Evolutionary conservation across 2,113 vertebrate species (phyloP).

Genomic region (Neolamprologus hecqui): DNA sequence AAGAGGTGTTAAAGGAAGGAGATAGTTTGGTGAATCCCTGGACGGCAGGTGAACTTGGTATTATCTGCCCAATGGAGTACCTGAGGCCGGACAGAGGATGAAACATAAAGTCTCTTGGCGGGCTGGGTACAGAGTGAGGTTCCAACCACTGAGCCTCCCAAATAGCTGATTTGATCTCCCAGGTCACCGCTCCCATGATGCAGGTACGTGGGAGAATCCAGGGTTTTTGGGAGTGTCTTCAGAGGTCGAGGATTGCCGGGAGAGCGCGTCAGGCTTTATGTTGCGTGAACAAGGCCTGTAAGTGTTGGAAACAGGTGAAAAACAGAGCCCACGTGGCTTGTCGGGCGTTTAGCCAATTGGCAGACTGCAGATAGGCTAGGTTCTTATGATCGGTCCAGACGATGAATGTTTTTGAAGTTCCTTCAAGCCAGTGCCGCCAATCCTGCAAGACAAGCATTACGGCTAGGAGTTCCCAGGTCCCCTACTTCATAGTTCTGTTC

Average conservation of each 20-base stretch:
- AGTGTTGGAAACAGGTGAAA: background rate
- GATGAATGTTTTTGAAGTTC: background rate
- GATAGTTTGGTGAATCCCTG: background rate
- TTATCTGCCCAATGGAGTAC: background rate
- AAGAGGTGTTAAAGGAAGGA: background rate
- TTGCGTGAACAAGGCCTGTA: background rate
- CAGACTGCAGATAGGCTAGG: background rate
- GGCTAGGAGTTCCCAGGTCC: background rate
- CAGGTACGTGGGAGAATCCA: background rate
- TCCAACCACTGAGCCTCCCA: background rate
- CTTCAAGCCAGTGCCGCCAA: background rate
- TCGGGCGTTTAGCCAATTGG: background rate
- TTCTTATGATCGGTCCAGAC: background rate
- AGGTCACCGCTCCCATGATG: background rate
- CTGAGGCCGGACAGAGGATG: background rate
- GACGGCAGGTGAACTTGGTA: background rate
- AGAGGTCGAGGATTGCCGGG: background rate
- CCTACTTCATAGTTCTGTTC: background rate
- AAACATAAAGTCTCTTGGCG: background rate
- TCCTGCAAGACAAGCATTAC: background rate
- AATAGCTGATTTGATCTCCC: background rate
- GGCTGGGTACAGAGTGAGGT: background rate
- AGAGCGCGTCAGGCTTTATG: background rate
- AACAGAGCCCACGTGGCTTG: background rate
- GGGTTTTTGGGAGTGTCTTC: background rate